Evolutionary conservation across 2,888 invertebrate species (phyloP).

Genomic region (Nephrotoma flavescens): DNA sequence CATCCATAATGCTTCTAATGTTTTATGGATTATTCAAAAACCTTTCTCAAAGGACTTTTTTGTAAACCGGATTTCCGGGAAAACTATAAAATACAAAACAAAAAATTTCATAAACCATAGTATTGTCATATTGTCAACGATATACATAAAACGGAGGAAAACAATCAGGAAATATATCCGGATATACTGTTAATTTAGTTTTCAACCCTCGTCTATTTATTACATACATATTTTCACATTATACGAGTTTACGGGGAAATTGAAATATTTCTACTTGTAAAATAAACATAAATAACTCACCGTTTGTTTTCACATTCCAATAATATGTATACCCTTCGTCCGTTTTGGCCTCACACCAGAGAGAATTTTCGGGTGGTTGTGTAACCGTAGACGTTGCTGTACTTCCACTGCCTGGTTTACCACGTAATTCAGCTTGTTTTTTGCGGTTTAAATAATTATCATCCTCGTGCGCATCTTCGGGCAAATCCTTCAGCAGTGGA

Average conservation of each 20-base stretch:
- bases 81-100: background rate
- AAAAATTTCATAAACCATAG: background rate
- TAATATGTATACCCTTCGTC: slow-evolving; percentile 69
- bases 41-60: background rate
- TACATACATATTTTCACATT: background rate
- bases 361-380: slow-evolving; percentile 22
- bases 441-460: slow-evolving; percentile 25
- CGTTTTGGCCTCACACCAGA: slow-evolving; percentile 69
- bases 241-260: no score
- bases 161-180: background rate
- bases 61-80: background rate
- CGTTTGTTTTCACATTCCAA: slow-evolving; percentile 74
- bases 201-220: background rate
- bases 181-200: background rate
- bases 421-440: slow-evolving; percentile 28
- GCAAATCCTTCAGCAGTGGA: slow-evolving; percentile 23
- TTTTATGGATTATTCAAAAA: background rate
- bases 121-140: background rate
- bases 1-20: no score
- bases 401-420: slow-evolving; percentile 20
- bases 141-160: background rate
- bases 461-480: slow-evolving; percentile 25
- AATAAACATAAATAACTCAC: slow-evolving; percentile 28
- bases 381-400: background rate
- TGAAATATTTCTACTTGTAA: background rate